phyloP scores from a whole-genome alignment of 2,113 vertebrate genomes.

The Vulpes vulpes region DNA sequence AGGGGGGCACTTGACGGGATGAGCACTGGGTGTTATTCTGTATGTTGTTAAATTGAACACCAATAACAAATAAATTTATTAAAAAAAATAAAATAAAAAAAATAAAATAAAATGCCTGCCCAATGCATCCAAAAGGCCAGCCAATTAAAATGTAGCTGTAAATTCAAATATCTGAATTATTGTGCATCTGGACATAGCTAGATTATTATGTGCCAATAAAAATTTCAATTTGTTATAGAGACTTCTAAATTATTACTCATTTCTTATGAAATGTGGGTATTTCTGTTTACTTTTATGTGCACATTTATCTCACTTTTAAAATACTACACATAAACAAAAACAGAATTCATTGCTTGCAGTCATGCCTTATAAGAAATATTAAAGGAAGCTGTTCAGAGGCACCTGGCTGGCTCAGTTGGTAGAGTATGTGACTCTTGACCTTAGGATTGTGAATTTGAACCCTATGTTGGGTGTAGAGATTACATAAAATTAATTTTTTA shows the following conservation, averaged over 20 bases:
- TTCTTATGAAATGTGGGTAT: background rate
- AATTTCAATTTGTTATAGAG: background rate
- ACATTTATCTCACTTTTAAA: background rate
- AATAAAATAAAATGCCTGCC: background rate
- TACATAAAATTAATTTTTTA: background rate
- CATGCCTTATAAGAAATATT: background rate
- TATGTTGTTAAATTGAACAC: too few relatives aligned
- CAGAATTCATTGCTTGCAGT: background rate
- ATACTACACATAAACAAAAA: background rate
- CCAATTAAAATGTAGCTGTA: slow-evolving; percentile 11
- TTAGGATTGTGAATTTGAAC: background rate
- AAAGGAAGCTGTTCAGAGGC: background rate
- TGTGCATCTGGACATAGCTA: background rate
- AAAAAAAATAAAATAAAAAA: too few relatives aligned
- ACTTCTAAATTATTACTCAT: slow-evolving; percentile 26
- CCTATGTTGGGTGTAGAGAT: background rate
- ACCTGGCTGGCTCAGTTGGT: background rate
- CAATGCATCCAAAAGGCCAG: background rate
- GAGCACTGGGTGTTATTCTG: too few relatives aligned
- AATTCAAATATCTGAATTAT: slow-evolving; percentile 39
- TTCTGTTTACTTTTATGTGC: background rate
- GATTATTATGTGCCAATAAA: background rate
- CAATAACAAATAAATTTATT: too few relatives aligned
- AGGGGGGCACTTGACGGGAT: too few relatives aligned
- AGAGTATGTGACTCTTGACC: background rate